Percentiles rank a stretch among this genome's conserved stretches.
These are phyloP conservation scores for Peromyscus melanophrys DNA, from an alignment of 2,797 vertebrate genomes.

Conservation along the genomic window DNA sequence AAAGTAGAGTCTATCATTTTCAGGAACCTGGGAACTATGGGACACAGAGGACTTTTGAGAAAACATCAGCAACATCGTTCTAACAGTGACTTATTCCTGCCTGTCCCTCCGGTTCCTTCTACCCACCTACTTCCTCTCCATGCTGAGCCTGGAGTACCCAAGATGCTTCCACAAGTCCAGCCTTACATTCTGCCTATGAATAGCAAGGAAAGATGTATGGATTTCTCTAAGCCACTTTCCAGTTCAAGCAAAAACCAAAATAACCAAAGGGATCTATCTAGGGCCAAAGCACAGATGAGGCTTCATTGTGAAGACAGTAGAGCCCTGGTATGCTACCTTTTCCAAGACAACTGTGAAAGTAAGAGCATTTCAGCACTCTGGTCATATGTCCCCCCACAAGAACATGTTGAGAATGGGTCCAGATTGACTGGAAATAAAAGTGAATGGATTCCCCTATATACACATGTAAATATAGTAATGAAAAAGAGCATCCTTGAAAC, in stretches of 20 bases:
- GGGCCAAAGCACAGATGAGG: slow-evolving; percentile 23
- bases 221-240: slow-evolving; percentile 69
- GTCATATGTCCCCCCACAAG: slow-evolving; percentile 81
- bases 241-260: slow-evolving; percentile 77
- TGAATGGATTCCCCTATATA: not conserved
- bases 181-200: not conserved
- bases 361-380: slow-evolving; percentile 68
- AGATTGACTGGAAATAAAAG: slow-evolving; percentile 29
- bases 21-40: not conserved
- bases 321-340: slow-evolving; percentile 64
- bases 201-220: slow-evolving; percentile 6
- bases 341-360: slow-evolving; percentile 47
- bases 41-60: not conserved
- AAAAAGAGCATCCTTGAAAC: not conserved
- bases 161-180: not conserved
- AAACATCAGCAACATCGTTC: not conserved
- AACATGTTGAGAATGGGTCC: not conserved
- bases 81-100: not conserved
- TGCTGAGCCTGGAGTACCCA: not conserved
- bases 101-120: not conserved
- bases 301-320: slow-evolving; percentile 57
- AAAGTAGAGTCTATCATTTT: not conserved
- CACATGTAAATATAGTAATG: not conserved
- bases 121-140: not conserved
- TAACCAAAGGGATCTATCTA: slow-evolving; percentile 69